Percentiles rank a stretch among this genome's conserved stretches.
Evolutionary conservation across 1,140 invertebrate genomes (phyloP).

Genomic region (Pectinophora gossypiella): DNA sequence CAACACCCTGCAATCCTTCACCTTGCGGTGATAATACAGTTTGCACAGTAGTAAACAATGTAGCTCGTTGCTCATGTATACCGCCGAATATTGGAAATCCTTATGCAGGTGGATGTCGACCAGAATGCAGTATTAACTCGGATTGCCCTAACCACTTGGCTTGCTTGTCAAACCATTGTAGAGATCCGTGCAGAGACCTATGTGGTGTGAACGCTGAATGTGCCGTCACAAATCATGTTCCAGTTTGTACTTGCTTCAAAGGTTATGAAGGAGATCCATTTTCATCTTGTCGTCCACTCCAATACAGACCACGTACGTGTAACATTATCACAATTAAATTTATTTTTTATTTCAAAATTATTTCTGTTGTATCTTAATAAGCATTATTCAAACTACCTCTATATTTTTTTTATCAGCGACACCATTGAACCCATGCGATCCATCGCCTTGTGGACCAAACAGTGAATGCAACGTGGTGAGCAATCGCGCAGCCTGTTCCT

Average conservation of each 20-base stretch:
- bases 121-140: conserved; percentile 87
- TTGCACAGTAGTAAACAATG: conserved; percentile 81
- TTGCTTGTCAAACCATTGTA: conserved; percentile 89
- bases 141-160: conserved; percentile 88
- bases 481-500: conserved; percentile 86
- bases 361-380: no score
- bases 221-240: conserved; percentile 87
- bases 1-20: conserved; percentile 85
- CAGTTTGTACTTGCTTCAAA: conserved; percentile 85
- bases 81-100: conserved; percentile 91
- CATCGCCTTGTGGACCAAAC: conserved; percentile 88
- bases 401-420: conserved; percentile 38
- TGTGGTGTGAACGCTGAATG: conserved; percentile 91
- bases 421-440: conserved; percentile 83
- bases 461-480: conserved; percentile 84
- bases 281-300: conserved; percentile 82
- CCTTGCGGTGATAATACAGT: conserved; percentile 89
- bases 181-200: conserved; percentile 91
- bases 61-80: conserved; percentile 86
- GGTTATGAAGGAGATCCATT: conserved; percentile 90
- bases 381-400: no score
- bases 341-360: background rate
- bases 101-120: conserved; percentile 84
- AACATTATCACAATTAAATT: no score
- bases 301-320: conserved; percentile 76